Base-by-base conservation (phyloP, 2,113 vertebrate genomes). In the Pantherophis guttatus region DNA sequence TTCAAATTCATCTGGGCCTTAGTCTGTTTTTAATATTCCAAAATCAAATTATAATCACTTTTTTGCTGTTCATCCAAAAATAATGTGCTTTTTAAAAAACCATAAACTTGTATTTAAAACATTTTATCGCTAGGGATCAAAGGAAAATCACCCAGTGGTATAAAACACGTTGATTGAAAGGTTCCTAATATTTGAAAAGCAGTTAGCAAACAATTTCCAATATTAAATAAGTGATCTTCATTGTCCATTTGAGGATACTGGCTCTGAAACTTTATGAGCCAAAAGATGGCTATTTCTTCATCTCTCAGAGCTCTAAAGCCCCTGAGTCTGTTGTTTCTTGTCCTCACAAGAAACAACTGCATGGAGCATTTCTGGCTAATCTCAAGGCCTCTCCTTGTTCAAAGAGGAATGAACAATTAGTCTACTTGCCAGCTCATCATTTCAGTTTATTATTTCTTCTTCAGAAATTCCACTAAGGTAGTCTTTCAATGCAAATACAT, bases 401-500 rank as follows among this genome's bases (percentile, higher is more conserved):
- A 65, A 65, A 65, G 58, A 29, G 24, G 24, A 62, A 62, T 62
- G 26, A 62, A 62, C 9, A 10, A 26, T 62, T 62, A 26, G 24
- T 62, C 59, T 65, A 65, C 26, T 65, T 65, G 26, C 3, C 11
- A 1, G 62, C 26, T 65, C 24, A 65, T 65, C 62, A 65, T 29
- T 65, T 29, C 62, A 65, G 10, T 29, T 65, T 8, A 29, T 26
- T 29, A 29, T 65, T 29, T 65, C 62, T 62, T 26, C 24, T 29
- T 29, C 62, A 65, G 10, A 12, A 65, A 29, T 65, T 65, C 62
- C 11, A 29, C 65, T 92, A 62, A 81, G 89, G 81, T 48, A 24
- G 39, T 0, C 0, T 52, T 50, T 89, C 92, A 19, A 0, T 89
- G 62, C 65, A 88, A 0, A 19, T 81, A 2, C 44, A 75, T 1